These are phyloP conservation scores for Poeciliopsis gracilis DNA, from an alignment of 2,797 vertebrate genomes.

Conservation along the genomic window DNA sequence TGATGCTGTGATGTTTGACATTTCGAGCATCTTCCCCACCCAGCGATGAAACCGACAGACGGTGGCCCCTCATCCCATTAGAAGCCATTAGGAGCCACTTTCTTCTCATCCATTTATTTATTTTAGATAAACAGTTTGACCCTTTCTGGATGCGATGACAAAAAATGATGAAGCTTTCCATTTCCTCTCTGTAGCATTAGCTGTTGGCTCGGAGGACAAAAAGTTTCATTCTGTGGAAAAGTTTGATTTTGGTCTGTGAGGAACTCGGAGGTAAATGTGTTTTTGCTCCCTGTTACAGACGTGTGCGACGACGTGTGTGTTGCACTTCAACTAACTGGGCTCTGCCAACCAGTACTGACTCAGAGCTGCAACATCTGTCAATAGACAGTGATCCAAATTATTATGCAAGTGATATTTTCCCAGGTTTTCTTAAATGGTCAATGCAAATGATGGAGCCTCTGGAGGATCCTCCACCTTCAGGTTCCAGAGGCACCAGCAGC, in stretches of 20 bases:
- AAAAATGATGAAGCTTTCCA: conserved; percentile 5
- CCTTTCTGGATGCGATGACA: conserved; percentile 2
- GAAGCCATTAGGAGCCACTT: conserved; percentile 34
- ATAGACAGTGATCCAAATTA: too few relatives aligned
- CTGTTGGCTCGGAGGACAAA: background rate
- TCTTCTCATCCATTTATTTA: background rate
- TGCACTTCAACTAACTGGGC: background rate
- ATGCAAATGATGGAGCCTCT: too few relatives aligned
- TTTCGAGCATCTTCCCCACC: background rate
- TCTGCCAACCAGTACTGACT: too few relatives aligned
- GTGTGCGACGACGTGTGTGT: background rate
- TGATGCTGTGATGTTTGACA: background rate
- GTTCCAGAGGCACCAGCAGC: too few relatives aligned
- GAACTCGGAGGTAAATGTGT: background rate
- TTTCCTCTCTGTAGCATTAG: background rate
- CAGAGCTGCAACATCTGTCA: too few relatives aligned
- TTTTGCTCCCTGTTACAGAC: background rate
- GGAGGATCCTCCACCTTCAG: too few relatives aligned
- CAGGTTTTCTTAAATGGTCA: too few relatives aligned
- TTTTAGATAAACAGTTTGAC: background rate
- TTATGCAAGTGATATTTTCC: too few relatives aligned
- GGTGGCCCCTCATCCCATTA: conserved; percentile 32
- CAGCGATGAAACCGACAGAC: conserved; percentile 6
- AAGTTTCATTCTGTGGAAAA: background rate
- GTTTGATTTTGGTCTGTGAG: background rate